Conservation (phyloP, 1,140 invertebrate species). For the Berghia stephanieae region DNA sequence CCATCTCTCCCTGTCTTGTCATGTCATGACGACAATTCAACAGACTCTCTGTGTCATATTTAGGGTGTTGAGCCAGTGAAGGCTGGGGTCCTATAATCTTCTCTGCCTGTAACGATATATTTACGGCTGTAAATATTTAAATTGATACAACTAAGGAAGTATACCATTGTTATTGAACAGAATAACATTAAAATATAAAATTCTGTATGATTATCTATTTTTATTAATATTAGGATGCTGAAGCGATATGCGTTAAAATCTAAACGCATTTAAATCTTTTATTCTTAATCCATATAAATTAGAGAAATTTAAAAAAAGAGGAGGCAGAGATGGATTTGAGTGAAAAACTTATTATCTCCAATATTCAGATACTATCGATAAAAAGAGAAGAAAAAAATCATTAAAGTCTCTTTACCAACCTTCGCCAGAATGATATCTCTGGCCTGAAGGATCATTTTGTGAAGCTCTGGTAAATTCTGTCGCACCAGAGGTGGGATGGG, state of each 20-base stretch:
- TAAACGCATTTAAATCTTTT: too few species aligned
- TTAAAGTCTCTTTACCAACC: conserved; percentile 61
- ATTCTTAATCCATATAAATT: too few species aligned
- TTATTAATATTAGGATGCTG: too few species aligned
- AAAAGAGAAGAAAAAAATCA: neutral
- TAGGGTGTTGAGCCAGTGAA: conserved; percentile 66
- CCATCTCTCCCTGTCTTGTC: conserved; percentile 61
- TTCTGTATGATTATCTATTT: too few species aligned
- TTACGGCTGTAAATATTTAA: neutral
- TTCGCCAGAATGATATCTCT: conserved; percentile 78
- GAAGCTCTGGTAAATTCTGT: conserved; percentile 79
- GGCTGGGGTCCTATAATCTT: conserved; percentile 38
- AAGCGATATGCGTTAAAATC: too few species aligned
- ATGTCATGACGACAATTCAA: conserved; percentile 78
- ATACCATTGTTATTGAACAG: too few species aligned
- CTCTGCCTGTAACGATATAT: conserved; percentile 33
- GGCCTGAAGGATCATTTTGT: conserved; percentile 79
- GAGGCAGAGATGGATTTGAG: too few species aligned
- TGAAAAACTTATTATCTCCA: too few species aligned
- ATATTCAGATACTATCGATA: too few species aligned
- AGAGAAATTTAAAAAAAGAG: too few species aligned
- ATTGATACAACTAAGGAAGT: too few species aligned
- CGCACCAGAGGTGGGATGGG: conserved; percentile 89
- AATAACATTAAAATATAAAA: too few species aligned
- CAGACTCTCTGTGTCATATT: conserved; percentile 70